phyloP scores from a whole-genome alignment of 2,888 invertebrate species.

The Cylloceria caligata region DNA sequence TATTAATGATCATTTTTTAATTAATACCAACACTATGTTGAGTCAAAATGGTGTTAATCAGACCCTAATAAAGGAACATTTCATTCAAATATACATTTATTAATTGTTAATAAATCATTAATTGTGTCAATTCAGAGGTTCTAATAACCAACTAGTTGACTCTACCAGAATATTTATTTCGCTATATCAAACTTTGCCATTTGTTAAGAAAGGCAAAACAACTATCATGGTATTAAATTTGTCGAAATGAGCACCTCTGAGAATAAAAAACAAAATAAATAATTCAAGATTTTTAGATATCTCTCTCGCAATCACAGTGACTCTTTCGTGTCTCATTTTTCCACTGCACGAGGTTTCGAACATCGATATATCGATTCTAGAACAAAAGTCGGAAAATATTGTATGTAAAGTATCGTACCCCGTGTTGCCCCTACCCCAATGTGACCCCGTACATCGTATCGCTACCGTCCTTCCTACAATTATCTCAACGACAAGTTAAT shows the following conservation, averaged over 20 bases:
- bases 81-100: too few relatives aligned
- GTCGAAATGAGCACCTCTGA: neutral
- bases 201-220: too few relatives aligned
- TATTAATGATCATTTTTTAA: too few relatives aligned
- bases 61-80: too few relatives aligned
- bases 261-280: neutral
- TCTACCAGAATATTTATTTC: too few relatives aligned
- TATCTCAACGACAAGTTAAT: neutral
- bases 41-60: too few relatives aligned
- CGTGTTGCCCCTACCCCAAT: neutral
- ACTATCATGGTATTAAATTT: neutral
- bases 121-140: too few relatives aligned
- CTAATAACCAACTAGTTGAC: too few relatives aligned
- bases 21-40: too few relatives aligned
- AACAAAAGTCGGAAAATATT: neutral
- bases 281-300: neutral
- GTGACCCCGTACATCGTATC: neutral
- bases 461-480: too few relatives aligned
- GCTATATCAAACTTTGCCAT: too few relatives aligned
- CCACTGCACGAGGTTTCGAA: neutral
- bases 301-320: neutral
- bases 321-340: neutral
- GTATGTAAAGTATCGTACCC: neutral
- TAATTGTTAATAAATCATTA: too few relatives aligned
- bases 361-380: conserved; percentile 10